A percentile compares a stretch with the other conserved stretches of the same genome.
phyloP scores from a whole-genome alignment of 2,113 vertebrate species.

The Diphyllodes magnificus region DNA sequence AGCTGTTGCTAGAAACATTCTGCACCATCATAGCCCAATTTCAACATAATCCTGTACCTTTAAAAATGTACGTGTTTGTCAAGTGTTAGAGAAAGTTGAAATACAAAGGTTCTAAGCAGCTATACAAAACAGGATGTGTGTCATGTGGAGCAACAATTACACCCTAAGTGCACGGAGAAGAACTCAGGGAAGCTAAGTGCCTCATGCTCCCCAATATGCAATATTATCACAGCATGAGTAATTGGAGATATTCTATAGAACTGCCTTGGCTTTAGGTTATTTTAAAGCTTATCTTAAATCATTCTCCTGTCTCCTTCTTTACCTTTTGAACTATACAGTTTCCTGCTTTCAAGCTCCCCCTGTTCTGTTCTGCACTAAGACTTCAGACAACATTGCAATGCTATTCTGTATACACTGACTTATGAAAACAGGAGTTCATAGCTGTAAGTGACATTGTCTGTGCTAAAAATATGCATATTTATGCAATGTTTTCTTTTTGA shows the following conservation, averaged over 20 bases:
- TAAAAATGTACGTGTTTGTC: conserved; percentile 18
- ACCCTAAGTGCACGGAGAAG: conserved; percentile 3
- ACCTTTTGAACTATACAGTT: background rate
- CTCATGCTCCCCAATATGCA: background rate
- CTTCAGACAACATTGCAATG: background rate
- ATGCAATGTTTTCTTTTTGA: background rate
- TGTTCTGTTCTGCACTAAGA: background rate
- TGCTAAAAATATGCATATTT: background rate
- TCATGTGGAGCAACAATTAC: conserved; percentile 46
- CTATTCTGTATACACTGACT: background rate
- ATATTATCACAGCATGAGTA: conserved; percentile 58
- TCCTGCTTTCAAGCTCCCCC: background rate
- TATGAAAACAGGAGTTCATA: background rate
- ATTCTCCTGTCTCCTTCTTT: background rate
- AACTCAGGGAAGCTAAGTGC: conserved; percentile 25
- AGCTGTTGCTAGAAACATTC: background rate
- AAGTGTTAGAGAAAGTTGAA: conserved; percentile 12
- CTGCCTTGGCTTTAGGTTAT: conserved; percentile 14
- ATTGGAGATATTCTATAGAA: conserved; percentile 23
- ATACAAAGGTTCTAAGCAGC: conserved; percentile 5
- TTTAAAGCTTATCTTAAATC: conserved; percentile 37
- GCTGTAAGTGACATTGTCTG: background rate
- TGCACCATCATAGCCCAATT: background rate
- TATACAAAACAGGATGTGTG: conserved; percentile 28
- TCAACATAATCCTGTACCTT: background rate